A percentile compares a stretch with the other conserved stretches of the same genome.
phyloP scores from a whole-genome alignment of 2,113 vertebrate species.

The Oxygymnocypris stewartii region DNA sequence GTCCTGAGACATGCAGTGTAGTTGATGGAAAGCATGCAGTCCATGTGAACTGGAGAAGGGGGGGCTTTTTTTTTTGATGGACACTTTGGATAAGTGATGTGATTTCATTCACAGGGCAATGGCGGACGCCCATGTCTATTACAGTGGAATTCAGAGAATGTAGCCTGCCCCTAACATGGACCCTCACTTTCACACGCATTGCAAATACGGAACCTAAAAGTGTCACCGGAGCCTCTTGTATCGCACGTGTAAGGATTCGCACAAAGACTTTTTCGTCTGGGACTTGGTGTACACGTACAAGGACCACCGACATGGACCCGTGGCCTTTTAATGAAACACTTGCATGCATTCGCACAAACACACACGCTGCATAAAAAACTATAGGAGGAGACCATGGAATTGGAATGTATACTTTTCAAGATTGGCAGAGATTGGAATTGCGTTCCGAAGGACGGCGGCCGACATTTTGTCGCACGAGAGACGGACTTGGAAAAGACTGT shows the following conservation, averaged over 20 bases:
- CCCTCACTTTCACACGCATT: constrained; percentile 75
- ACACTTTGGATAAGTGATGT: constrained; percentile 83
- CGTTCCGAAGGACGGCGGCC: constrained; percentile 38
- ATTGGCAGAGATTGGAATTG: constrained; percentile 57
- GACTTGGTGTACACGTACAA: constrained; percentile 11
- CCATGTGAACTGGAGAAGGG: constrained; percentile 72
- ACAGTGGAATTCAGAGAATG: constrained; percentile 86
- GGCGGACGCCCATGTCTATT: constrained; percentile 84
- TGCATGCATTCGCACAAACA: constrained; percentile 35
- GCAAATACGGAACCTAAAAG: constrained; percentile 65
- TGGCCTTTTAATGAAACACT: constrained; percentile 42
- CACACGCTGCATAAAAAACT: constrained; percentile 52
- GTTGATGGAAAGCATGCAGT: constrained; percentile 76
- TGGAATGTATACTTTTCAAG: constrained; percentile 72
- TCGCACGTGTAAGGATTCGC: constrained; percentile 20
- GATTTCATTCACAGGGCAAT: constrained; percentile 84
- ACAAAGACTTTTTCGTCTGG: constrained; percentile 23
- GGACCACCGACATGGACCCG: constrained; percentile 45
- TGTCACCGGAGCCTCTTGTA: constrained; percentile 39
- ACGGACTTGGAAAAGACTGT: constrained; percentile 41
- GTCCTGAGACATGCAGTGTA: constrained; percentile 63
- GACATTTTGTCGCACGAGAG: constrained; percentile 51
- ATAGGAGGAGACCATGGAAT: constrained; percentile 63
- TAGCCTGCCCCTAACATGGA: constrained; percentile 83
- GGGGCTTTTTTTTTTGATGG: constrained; percentile 69